Conservation (phyloP, 2,888 invertebrate species). For the Chrysolina americana region DNA sequence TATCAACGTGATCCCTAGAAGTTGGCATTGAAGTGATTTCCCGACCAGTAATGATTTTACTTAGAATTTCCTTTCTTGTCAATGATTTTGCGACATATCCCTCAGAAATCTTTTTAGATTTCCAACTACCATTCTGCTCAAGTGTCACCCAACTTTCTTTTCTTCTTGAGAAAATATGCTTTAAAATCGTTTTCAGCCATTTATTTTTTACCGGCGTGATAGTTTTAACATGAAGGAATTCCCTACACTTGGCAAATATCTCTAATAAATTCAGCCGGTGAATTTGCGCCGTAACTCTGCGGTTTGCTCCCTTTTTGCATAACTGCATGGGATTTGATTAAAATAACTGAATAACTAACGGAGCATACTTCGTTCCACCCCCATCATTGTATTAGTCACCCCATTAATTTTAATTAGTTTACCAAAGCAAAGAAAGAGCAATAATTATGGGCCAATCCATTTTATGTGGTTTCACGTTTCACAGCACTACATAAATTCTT, state of each 20-base stretch:
- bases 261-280: not conserved
- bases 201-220: not conserved
- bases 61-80: no score
- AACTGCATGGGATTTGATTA: constrained; percentile 30
- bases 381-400: constrained; percentile 31
- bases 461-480: constrained; percentile 26
- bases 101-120: no score
- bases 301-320: constrained; percentile 1
- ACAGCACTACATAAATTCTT: constrained; percentile 40
- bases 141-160: no score
- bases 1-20: no score
- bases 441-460: constrained; percentile 22
- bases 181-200: no score
- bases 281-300: not conserved
- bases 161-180: no score
- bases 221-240: not conserved
- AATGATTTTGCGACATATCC: no score
- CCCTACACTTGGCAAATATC: not conserved
- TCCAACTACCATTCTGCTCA: no score
- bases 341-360: constrained; percentile 36
- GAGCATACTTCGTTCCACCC: constrained; percentile 24
- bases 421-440: constrained; percentile 28
- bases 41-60: no score
- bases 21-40: no score
- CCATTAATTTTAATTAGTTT: constrained; percentile 42